These are phyloP conservation scores for Leucozona laternaria DNA, from an alignment of 2,888 invertebrate species.

Conservation along the genomic window DNA sequence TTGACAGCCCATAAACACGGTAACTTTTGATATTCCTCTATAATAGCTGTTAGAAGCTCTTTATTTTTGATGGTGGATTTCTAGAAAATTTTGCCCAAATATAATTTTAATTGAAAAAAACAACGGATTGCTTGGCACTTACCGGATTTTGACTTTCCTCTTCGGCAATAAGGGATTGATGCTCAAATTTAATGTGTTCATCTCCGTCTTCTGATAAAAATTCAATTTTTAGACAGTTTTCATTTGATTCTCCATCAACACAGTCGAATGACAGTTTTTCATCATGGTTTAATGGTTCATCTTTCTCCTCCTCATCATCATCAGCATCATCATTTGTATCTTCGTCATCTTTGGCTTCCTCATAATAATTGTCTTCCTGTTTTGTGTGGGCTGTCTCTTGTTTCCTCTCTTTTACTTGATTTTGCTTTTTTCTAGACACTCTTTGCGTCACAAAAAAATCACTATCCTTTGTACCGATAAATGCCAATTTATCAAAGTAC, in stretches of 20 bases:
- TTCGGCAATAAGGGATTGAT: background rate
- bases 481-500: conserved; percentile 59
- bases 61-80: conserved; percentile 40
- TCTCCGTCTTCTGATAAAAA: background rate
- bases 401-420: background rate
- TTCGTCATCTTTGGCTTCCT: background rate
- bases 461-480: conserved; percentile 52
- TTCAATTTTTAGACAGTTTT: background rate
- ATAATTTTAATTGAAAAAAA: background rate
- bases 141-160: background rate
- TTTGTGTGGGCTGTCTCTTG: background rate
- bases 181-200: background rate
- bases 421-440: background rate
- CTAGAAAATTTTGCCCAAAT: background rate
- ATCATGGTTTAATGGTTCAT: conserved; percentile 16
- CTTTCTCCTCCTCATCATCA: background rate
- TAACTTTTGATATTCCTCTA: conserved; percentile 54
- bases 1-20: conserved; percentile 50
- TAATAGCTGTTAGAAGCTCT: conserved; percentile 42
- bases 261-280: background rate
- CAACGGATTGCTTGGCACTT: background rate
- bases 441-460: conserved; percentile 39
- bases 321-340: conserved; percentile 18
- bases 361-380: background rate
- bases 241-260: background rate